phyloP scores from a whole-genome alignment of 1,140 invertebrate species.

The Cepaea nemoralis region DNA sequence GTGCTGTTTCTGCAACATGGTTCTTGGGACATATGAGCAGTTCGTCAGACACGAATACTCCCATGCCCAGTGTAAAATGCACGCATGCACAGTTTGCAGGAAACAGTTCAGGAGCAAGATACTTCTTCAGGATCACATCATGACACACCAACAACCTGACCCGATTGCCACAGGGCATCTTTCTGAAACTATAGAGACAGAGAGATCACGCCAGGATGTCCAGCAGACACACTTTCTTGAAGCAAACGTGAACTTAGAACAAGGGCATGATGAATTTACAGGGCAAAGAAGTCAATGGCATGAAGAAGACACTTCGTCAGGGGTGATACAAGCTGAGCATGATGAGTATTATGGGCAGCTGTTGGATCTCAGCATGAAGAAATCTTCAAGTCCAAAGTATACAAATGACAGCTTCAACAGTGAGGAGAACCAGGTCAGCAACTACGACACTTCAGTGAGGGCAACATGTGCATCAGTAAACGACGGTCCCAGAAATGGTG shows the following conservation, averaged over 20 bases:
- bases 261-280: too few species aligned
- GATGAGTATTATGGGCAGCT: slow-evolving; percentile 4
- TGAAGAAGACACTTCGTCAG: too few species aligned
- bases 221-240: too few species aligned
- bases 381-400: not conserved
- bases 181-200: too few species aligned
- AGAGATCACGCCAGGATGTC: too few species aligned
- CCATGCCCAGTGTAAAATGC: slow-evolving; percentile 55
- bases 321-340: not conserved
- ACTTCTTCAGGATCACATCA: slow-evolving; percentile 54
- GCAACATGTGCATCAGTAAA: not conserved
- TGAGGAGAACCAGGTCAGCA: not conserved
- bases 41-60: slow-evolving; percentile 61
- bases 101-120: slow-evolving; percentile 56
- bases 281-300: too few species aligned
- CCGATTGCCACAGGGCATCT: too few species aligned
- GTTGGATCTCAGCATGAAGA: slow-evolving; percentile 32
- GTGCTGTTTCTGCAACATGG: slow-evolving; percentile 59
- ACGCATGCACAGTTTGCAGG: slow-evolving; percentile 53
- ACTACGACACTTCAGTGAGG: not conserved
- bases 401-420: not conserved
- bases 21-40: slow-evolving; percentile 52
- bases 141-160: slow-evolving; percentile 42
- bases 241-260: too few species aligned
- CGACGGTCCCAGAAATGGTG: slow-evolving; percentile 30